Base-by-base conservation (phyloP, 2,113 vertebrate species). In the Neogobius melanostomus region DNA sequence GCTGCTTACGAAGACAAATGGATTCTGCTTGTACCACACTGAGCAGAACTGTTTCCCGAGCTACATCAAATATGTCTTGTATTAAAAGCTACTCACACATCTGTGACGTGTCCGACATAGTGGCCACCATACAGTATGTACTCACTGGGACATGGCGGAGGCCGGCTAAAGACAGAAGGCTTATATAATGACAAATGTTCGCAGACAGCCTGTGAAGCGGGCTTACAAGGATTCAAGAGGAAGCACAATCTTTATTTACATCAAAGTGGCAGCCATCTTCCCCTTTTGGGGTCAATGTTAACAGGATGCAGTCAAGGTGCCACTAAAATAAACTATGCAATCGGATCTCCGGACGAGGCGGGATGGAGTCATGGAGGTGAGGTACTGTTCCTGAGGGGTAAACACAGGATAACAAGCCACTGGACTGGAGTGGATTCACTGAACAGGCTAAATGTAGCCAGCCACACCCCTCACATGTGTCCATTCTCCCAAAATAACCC, bases 321-420 rank as follows among this genome's bases (percentile, higher is more conserved):
- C 80, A 88, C 87, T 84, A 88, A 90, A 92, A 91, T 88, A 91
- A 89, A 60, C 73, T 5, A 45, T 50, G 77, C 80, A 87, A 86
- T 85, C 77, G 82, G 89, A 93, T 89, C 86, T 92, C 82, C 76
- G 83, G 84, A 14, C 49, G 5, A 68, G 76, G 44, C 6, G 77
- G 67, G 86, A 80, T 61, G 84, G 83, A 88, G 83, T 45, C 82
- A 52, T 36, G 0, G 80, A 76, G 81, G 70, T 66, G 77, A 90
- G 70, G 77, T 82, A 87, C 77, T 84, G 83, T 90, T 85, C 85
- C 87, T 81, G 75, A 75, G 84, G 79, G 79, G 86, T 91, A 88
- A 92, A 92, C 90, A 92, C 84, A 91, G 90, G 90, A 92, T 87
- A 86, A 88, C 79, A 83, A 80, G 47, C 69, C 76, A 77, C 76